Conservation (phyloP, 1,140 invertebrate species). For the Bombus impatiens region DNA sequence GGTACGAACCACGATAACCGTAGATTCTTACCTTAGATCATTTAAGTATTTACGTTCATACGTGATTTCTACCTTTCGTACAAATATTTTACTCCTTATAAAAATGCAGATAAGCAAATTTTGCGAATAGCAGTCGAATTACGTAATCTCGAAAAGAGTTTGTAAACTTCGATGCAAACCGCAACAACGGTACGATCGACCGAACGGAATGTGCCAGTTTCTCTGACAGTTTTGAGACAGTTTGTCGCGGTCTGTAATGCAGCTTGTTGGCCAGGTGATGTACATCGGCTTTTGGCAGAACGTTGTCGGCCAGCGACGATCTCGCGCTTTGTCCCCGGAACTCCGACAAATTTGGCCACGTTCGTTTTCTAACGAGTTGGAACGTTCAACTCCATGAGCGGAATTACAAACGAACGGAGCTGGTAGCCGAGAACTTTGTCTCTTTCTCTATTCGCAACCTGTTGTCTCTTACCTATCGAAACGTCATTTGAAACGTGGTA, state of each 20-base stretch:
- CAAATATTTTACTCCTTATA: not conserved
- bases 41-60: not conserved
- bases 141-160: not conserved
- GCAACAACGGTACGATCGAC: not conserved
- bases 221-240: slow-evolving; percentile 29
- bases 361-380: slow-evolving; percentile 50
- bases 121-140: not conserved
- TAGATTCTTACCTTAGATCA: not conserved
- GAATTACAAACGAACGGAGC: slow-evolving; percentile 1
- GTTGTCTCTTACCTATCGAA: slow-evolving; percentile 26
- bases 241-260: slow-evolving; percentile 3
- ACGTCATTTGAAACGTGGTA: not conserved
- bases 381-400: not conserved
- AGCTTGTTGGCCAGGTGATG: slow-evolving; percentile 18
- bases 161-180: slow-evolving; percentile 6
- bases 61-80: not conserved
- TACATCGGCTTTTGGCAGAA: slow-evolving; percentile 37
- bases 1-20: not conserved
- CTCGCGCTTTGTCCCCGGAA: slow-evolving; percentile 25
- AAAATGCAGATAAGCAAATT: not conserved
- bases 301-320: not conserved
- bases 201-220: slow-evolving; percentile 34
- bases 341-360: slow-evolving; percentile 24
- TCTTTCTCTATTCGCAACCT: slow-evolving; percentile 8
- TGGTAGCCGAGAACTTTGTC: not conserved